Evolutionary conservation across 2,113 vertebrate species (phyloP), one percentile per base, ranked within the genome.

Genomic region (Bungarus multicinctus): DNA sequence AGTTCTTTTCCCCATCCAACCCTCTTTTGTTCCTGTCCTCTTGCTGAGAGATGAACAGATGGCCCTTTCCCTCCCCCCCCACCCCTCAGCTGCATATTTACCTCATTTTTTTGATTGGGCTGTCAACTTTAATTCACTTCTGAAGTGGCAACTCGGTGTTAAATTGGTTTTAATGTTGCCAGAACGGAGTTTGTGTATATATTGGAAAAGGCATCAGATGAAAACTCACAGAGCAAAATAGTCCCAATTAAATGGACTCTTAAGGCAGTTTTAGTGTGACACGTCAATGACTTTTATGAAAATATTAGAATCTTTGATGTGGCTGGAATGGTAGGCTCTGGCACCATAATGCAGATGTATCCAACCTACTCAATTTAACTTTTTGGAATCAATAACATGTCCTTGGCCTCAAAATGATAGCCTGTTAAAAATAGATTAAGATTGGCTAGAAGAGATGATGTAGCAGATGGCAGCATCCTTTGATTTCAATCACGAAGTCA

Each of bases 121-220:
- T 87, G 92, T 57, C 23, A 90, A 47, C 58, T 25, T 95, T 95
- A 93, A 93, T 95, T 95, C 25, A 93, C 85, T 94, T 96, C 90
- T 93, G 90, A 94, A 94, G 89, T 91, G 88, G 94, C 60, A 92
- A 92, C 74, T 95, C 53, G 22, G 34, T 91, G 55, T 89, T 91
- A 93, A 93, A 96, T 92, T 0, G 0, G 81, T 69, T 90, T 93
- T 93, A 93, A 93, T 69, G 22, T 57, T 89, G 88, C 39, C 92
- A 88, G 64, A 95, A 47, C 43, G 88, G 88, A 43, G 92, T 89
- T n/a, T 20, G 54, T 43, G 0, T 95, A 93, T 91, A 94, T 0
- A 74, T 90, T 95, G 91, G 85, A 2, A 91, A 30, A n/a, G 74
- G 30, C 81, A 53, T 60, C 60, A 93, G 58, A 27, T 45, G 45